A percentile compares a stretch with the other conserved stretches of the same genome.
Evolutionary conservation across 2,888 invertebrate genomes (phyloP).

Genomic region (Tetrapedia diversipes): DNA sequence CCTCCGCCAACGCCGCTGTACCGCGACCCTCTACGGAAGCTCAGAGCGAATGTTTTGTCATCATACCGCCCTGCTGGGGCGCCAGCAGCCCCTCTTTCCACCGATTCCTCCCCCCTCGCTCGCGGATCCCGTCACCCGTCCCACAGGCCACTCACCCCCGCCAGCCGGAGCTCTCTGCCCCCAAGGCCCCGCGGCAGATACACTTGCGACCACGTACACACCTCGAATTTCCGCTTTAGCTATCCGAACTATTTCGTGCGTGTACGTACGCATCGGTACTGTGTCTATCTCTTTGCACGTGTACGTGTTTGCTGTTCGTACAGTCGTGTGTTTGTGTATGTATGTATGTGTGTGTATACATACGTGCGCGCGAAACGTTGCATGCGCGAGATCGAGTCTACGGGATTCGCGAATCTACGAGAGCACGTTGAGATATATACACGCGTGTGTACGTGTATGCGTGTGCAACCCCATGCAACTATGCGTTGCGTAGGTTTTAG

Average conservation of each 20-base stretch:
- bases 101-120: constrained; percentile 47
- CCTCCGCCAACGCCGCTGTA: constrained; percentile 44
- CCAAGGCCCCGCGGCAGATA: constrained; percentile 67
- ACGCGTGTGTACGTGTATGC: not conserved
- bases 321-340: too few species aligned
- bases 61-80: constrained; percentile 76
- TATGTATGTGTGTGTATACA: too few species aligned
- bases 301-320: not conserved
- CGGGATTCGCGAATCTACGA: not conserved
- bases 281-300: not conserved
- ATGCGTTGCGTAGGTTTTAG: constrained; percentile 8
- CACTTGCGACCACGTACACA: constrained; percentile 78
- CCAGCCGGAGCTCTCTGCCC: constrained; percentile 52
- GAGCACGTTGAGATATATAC: not conserved
- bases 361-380: too few species aligned
- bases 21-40: constrained; percentile 75
- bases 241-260: constrained; percentile 66
- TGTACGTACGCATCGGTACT: constrained; percentile 32
- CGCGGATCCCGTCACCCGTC: constrained; percentile 44
- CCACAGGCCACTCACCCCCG: constrained; percentile 38
- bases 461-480: not conserved
- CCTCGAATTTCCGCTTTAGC: constrained; percentile 77
- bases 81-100: constrained; percentile 56
- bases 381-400: not conserved
- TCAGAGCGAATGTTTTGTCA: constrained; percentile 82